Base-by-base conservation (phyloP, 2,888 invertebrate species). In the Incurvaria masculella region DNA sequence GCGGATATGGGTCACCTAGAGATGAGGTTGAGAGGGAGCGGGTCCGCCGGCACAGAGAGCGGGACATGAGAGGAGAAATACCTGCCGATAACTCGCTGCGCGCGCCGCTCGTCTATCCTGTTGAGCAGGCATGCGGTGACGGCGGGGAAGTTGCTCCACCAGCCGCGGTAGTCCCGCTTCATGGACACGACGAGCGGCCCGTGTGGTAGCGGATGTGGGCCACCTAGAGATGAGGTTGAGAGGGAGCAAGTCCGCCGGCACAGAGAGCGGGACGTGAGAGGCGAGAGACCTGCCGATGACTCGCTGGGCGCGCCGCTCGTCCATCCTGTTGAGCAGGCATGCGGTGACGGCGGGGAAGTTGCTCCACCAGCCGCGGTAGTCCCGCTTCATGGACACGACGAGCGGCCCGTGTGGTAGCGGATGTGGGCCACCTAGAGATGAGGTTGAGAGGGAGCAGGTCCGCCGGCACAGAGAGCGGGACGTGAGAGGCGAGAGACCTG, bases 181-280 rank as follows among this genome's bases (percentile, higher is more conserved):
- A 80, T 52, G 0, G 79, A 79, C 0, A 79, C 78, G 40, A 79
- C 76, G 1, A 79, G 73, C 0, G 78, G 78, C 43, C 73, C 75
- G 10, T 23, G 5, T 23, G 4, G 4, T 23, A 4, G 5, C 23
- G n/a, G n/a, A n/a, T n/a, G n/a, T n/a, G n/a, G n/a, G n/a, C n/a
- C n/a, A n/a, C n/a, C n/a, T n/a, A n/a, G n/a, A n/a, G n/a, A n/a
- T n/a, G n/a, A n/a, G n/a, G n/a, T n/a, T n/a, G n/a, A n/a, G n/a
- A n/a, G n/a, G n/a, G n/a, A n/a, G n/a, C n/a, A n/a, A n/a, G n/a
- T n/a, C n/a, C n/a, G n/a, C n/a, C n/a, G n/a, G n/a, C n/a, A n/a
- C n/a, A n/a, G n/a, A n/a, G n/a, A n/a, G n/a, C n/a, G n/a, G n/a
- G n/a, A n/a, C n/a, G n/a, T n/a, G n/a, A n/a, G n/a, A n/a, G n/a